Conservation (phyloP, 2,797 vertebrate genomes). For the Discoglossus pictus region DNA sequence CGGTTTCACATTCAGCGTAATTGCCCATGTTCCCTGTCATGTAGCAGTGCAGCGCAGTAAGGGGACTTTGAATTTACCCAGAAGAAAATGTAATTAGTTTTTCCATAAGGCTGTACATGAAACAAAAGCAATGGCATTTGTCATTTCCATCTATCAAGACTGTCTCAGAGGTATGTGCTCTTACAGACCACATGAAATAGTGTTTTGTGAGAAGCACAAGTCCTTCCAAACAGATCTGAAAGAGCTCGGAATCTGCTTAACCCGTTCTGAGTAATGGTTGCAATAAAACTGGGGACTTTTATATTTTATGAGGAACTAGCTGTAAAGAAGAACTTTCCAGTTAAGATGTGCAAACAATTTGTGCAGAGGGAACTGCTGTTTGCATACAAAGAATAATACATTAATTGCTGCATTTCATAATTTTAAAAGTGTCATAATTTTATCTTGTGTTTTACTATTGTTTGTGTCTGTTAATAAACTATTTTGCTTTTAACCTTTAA, state of each 20-base stretch:
- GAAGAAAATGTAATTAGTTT: slow-evolving; percentile 92
- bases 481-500: too few relatives aligned
- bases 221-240: slow-evolving; percentile 9
- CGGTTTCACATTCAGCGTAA: slow-evolving; percentile 85
- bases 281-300: neutral
- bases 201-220: slow-evolving; percentile 24
- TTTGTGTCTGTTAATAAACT: too few relatives aligned
- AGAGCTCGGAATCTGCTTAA: slow-evolving; percentile 2
- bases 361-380: too few relatives aligned
- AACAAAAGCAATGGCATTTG: slow-evolving; percentile 76
- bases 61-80: slow-evolving; percentile 84
- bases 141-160: slow-evolving; percentile 73
- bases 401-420: too few relatives aligned
- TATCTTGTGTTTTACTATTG: too few relatives aligned
- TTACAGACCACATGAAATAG: slow-evolving; percentile 66
- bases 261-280: neutral
- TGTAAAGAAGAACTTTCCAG: too few relatives aligned
- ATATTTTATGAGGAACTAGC: too few relatives aligned
- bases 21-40: slow-evolving; percentile 80
- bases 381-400: too few relatives aligned
- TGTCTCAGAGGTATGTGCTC: slow-evolving; percentile 71
- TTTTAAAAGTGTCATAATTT: too few relatives aligned
- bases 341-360: too few relatives aligned
- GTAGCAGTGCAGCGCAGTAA: slow-evolving; percentile 83
- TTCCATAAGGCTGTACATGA: slow-evolving; percentile 75